Base-by-base conservation (phyloP, 1,140 invertebrate species). In the Drosophila baimaii region DNA sequence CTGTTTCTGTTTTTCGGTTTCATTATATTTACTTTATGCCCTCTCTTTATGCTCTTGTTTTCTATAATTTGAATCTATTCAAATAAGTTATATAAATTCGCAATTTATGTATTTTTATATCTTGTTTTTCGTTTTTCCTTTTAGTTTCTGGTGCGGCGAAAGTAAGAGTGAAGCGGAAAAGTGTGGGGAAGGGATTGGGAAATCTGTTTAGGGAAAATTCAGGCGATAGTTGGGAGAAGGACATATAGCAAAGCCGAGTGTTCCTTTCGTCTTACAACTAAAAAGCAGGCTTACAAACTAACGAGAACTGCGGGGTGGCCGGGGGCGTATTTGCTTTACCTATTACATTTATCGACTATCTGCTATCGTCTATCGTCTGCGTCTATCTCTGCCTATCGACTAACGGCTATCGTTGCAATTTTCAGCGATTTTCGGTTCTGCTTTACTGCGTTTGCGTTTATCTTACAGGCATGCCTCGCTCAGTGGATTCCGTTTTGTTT, bases 51-150 rank as follows among this genome's bases (percentile, higher is more conserved):
- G 46, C 35, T 44, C 57, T 75, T 70, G 54, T 73, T 77, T 54
- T 58, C 69, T 35, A 70, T 77, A 85, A 81, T 81, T 85, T 81
- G 69, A 81, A 84, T 81, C 81, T 85, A 85, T 84, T 81, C 74
- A 70, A 81, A 86, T 86, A 80, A 86, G 81, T 83, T 72, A 71
- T 59, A 78, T 90, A 89, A 89, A 89, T 84, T 89, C 81, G 84
- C 84, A 77, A 82, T 85, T 63, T 82, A 77, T 74, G 65, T 66
- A 46, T 68, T 68, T 71, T 64, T 56, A 58, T 77, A 73, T 79
- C 35, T 69, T 59, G 31, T 37, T 59, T 54, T 66, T 68, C 25
- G 37, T 52, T 62, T 81, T 21, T 44, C 33, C 33, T 44, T 27
- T 7, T 27, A 7, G 27, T 12, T 19, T 65, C 19, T 64, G 63